Conservation (phyloP, 2,797 vertebrate genomes). For the Brotula barbata region DNA sequence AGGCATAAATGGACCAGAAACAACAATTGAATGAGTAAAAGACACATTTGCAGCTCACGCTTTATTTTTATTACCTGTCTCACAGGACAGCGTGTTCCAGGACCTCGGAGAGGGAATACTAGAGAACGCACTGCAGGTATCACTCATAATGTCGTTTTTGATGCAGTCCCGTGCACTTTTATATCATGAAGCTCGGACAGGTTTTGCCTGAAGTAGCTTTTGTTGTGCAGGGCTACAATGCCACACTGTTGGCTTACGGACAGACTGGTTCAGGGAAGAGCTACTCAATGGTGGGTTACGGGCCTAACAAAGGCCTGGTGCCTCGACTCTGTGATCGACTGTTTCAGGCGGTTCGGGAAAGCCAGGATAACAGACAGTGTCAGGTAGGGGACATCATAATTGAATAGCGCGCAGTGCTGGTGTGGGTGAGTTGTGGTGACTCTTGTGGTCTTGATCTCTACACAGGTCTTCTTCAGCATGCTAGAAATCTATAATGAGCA, state of each 20-base stretch:
- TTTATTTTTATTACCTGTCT: constrained; percentile 4
- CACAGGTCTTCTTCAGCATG: constrained; percentile 89
- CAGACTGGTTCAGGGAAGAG: constrained; percentile 89
- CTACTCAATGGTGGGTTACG: constrained; percentile 85
- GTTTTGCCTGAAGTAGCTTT: neutral
- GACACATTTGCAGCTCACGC: no score
- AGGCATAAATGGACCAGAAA: neutral
- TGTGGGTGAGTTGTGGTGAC: neutral
- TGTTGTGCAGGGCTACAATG: constrained; percentile 81
- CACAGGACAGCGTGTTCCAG: constrained; percentile 79
- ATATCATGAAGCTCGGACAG: neutral
- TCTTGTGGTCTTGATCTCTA: constrained; percentile 15
- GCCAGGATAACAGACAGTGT: constrained; percentile 78
- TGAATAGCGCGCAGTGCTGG: neutral
- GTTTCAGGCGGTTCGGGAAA: constrained; percentile 78
- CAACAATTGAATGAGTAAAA: neutral
- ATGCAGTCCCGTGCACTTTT: neutral
- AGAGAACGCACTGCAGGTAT: constrained; percentile 80
- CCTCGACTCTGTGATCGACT: constrained; percentile 83
- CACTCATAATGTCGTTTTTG: neutral
- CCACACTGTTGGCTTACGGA: constrained; percentile 83
- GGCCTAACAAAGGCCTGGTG: constrained; percentile 84
- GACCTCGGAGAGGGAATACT: constrained; percentile 84
- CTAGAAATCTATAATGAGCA: constrained; percentile 91
- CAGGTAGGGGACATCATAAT: constrained; percentile 69